Evolutionary conservation across 2,888 invertebrate species (phyloP), one percentile per base, ranked within the genome.

Genomic region (Netelia melanura): DNA sequence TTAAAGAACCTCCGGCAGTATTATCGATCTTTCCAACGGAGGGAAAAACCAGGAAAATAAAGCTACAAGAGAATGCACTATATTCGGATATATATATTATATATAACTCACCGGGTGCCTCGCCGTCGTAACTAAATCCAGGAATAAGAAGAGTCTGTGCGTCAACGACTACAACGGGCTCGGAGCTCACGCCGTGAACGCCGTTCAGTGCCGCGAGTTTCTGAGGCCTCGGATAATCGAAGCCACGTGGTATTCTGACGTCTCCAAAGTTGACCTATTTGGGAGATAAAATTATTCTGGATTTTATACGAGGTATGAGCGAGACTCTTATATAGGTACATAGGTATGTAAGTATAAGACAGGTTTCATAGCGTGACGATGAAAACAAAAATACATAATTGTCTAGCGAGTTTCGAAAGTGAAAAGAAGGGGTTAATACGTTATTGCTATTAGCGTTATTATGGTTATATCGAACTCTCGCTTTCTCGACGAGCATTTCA

Each of bases 121-220:
- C 97, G 84, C 98, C 98, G 91, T 98, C 98, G 92, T 98, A 98
- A 14, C 97, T 97, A 94, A 98, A 97, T 94, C 97, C 97, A 25
- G 98, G 98, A 89, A 98, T 96, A 88, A 98, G 95, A 89, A 98
- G 95, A 21, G 98, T 98, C 95, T 98, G 98, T 23, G 98, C 98
- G 94, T 98, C 98, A 64, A 98, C 98, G 86, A 98, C 96, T 64
- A 98, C 97, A 88, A 98, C 96, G 87, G 97, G 96, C 91, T 98
- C 98, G 0, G 98, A 98, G 54, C 96, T 95, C 2, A 98, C 97
- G 30, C 96, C 97, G 93, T 98, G 98, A 76, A 98, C 97, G 30
- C 98, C 97, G 80, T 95, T 95, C 86, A 98, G 94, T 2, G 96
- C 95, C 8, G 95, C 96, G 88, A 98, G 95, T 94, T 97, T 97